Evolutionary conservation across 2,888 invertebrate genomes (phyloP), one percentile per base, ranked within the genome.

Genomic region (Dugesia japonica): DNA sequence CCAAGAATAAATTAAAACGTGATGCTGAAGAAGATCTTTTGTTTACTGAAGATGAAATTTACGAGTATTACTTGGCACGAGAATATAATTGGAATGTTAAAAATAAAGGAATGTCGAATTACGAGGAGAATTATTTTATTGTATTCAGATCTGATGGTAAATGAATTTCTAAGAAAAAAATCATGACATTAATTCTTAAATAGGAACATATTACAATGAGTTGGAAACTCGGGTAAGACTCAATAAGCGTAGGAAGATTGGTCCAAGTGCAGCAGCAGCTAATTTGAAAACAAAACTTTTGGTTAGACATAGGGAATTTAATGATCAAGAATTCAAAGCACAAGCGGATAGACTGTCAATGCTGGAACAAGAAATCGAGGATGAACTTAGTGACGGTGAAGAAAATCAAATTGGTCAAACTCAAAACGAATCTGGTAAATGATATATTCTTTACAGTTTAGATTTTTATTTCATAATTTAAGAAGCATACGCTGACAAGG

Each of bases 81-180:
- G 97, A 98, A 83, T 99, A 98, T 84, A 95, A 94, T 83, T 99
- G 97, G 97, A 95, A 94, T 83, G 95, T 97, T 26, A 95, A 97
- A 85, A 95, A 93, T 85, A 95, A 95, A 85, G 89, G 92, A 0
- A 91, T 91, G 0, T 91, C 91, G 83, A 92, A 93, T 42, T 94
- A 94, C 81, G 94, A 95, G 85, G 95, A 97, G 85, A 97, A 94
- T 84, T 95, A 94, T 83, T 95, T 94, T 87, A 89, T 95, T 85
- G 92, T 94, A 78, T 89, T 93, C 80, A 89, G 94, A 78, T 89
- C 90, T 80, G 91, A 92, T 83, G 91, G 90, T 75, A 74, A 74
- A 26, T 33, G 20, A 9, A 1, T 13, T 4, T 72, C n/a, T n/a
- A n/a, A n/a, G n/a, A n/a, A n/a, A n/a, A n/a, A n/a, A n/a, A n/a